These are phyloP conservation scores for Pentalonia nigronervosa DNA, from an alignment of 1,140 invertebrate species.

Conservation along the genomic window DNA sequence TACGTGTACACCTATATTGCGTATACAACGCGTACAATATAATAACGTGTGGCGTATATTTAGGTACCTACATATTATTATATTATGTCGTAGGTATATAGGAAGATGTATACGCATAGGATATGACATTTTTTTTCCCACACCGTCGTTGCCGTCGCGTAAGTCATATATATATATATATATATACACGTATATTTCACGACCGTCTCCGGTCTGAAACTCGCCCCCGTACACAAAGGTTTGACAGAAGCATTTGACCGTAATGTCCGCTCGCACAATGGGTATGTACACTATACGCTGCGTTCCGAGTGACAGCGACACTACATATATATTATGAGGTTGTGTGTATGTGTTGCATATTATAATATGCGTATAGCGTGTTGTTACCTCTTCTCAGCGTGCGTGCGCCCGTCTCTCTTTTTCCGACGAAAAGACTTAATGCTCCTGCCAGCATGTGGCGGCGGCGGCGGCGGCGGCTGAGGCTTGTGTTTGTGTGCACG, in stretches of 20 bases:
- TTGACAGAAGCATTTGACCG: conserved; percentile 57
- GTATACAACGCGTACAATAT: not conserved
- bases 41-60: not conserved
- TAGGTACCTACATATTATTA: not conserved
- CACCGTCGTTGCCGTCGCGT: not conserved
- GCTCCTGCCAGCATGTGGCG: conserved; percentile 55
- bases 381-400: conserved; percentile 39
- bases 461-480: not conserved
- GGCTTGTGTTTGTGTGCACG: not conserved
- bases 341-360: not conserved
- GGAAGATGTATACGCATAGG: not conserved
- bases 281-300: not conserved
- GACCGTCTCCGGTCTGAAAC: conserved; percentile 9
- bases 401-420: not conserved
- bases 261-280: not conserved
- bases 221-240: conserved; percentile 31
- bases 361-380: not conserved
- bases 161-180: no score
- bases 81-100: not conserved
- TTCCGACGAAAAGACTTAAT: conserved; percentile 27
- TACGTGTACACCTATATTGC: not conserved
- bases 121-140: conserved; percentile 43
- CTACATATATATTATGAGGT: not conserved
- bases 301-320: conserved; percentile 34
- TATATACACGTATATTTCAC: not conserved